These are phyloP conservation scores for Lasioglossum vierecki DNA, from an alignment of 2,888 invertebrate genomes.

Conservation along the genomic window DNA sequence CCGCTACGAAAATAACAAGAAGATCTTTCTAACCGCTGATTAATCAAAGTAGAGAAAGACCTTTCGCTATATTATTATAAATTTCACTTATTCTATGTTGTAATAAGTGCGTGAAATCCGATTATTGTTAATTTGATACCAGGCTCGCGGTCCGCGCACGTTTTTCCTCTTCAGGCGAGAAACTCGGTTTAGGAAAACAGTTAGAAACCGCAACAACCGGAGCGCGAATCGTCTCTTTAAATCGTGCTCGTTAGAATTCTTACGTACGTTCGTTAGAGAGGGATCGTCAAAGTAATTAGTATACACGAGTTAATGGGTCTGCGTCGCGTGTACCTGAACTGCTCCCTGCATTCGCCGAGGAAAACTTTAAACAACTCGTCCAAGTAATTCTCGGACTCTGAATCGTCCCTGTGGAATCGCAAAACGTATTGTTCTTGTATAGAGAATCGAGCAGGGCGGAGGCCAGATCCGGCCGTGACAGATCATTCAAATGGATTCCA, in stretches of 20 bases:
- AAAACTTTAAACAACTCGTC: conserved; percentile 80
- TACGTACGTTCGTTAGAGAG: background rate
- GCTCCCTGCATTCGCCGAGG: conserved; percentile 46
- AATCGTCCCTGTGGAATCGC: conserved; percentile 76
- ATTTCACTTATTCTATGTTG: background rate
- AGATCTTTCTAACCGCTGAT: background rate
- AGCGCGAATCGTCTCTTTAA: background rate
- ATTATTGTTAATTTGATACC: background rate
- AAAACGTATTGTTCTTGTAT: background rate
- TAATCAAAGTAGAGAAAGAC: background rate
- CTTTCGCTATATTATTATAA: background rate
- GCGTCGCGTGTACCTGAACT: conserved; percentile 28
- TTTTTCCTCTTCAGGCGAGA: background rate
- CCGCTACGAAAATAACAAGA: conserved; percentile 52
- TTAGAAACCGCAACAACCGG: background rate
- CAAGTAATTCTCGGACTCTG: conserved; percentile 79
- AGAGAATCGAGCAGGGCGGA: background rate
- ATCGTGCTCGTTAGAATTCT: background rate
- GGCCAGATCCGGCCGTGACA: background rate
- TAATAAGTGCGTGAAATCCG: background rate
- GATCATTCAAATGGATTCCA: conserved; percentile 12
- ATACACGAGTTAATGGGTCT: background rate
- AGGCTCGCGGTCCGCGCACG: background rate
- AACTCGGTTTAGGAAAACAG: background rate
- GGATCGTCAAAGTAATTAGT: conserved; percentile 3